Conservation (phyloP, 1,140 invertebrate genomes). For the Papilio aristodemus region DNA sequence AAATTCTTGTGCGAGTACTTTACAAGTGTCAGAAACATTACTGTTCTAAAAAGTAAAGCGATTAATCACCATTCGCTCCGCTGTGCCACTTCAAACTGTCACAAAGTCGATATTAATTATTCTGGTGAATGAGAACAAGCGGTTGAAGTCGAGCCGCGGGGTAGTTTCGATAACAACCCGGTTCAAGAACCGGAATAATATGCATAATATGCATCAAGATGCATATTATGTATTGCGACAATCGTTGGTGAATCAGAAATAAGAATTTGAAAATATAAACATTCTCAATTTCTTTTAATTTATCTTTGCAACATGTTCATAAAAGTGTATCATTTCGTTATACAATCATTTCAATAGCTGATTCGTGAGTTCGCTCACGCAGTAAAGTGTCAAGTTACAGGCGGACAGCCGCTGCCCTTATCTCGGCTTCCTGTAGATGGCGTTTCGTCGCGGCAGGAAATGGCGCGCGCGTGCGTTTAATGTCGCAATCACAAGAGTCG, state of each 20-base stretch:
- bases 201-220: too few species aligned
- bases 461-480: conserved; percentile 11
- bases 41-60: not conserved
- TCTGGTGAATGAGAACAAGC: not conserved
- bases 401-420: not conserved
- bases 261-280: too few species aligned
- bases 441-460: conserved; percentile 19
- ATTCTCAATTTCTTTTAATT: too few species aligned
- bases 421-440: conserved; percentile 29
- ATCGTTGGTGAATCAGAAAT: too few species aligned
- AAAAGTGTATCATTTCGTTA: too few species aligned
- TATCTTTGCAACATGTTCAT: too few species aligned
- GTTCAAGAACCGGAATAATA: too few species aligned
- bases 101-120: conserved; percentile 24
- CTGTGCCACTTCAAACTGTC: conserved; percentile 19
- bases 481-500: conserved; percentile 3
- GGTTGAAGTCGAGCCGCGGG: not conserved
- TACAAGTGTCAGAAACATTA: too few species aligned
- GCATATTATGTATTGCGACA: too few species aligned
- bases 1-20: not conserved
- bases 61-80: not conserved
- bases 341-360: too few species aligned
- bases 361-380: not conserved
- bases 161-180: too few species aligned
- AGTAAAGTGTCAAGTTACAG: conserved; percentile 20